phyloP scores from a whole-genome alignment of 1,140 invertebrate genomes.

The Diploscapter pachys region DNA sequence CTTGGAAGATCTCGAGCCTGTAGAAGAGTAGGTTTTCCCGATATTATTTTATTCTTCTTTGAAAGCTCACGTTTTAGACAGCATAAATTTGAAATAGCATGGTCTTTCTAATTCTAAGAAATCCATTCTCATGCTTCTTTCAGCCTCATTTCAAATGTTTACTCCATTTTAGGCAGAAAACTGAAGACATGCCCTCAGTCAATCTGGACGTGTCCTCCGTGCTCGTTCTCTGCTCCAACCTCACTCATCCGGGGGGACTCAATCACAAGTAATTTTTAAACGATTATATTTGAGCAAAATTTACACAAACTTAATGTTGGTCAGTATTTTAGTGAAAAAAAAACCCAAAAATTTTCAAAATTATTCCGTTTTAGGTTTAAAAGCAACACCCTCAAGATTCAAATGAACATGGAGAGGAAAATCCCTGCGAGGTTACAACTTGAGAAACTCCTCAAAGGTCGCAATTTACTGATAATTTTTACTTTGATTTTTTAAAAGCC shows the following conservation, averaged over 20 bases:
- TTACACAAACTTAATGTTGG: background rate
- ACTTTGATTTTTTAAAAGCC: background rate
- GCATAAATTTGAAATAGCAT: too few relatives aligned
- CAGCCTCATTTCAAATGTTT: background rate
- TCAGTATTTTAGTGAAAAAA: background rate
- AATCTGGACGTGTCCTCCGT: constrained; percentile 25
- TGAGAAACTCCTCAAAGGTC: background rate
- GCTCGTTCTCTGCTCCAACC: constrained; percentile 16
- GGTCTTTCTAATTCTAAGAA: too few relatives aligned
- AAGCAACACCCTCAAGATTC: background rate
- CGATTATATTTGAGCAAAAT: background rate
- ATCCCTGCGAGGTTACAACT: background rate
- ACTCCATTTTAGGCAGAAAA: background rate
- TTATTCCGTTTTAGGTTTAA: too few relatives aligned
- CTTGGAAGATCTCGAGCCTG: background rate
- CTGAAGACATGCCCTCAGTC: background rate
- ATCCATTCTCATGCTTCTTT: background rate
- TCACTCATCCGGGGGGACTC: constrained; percentile 23
- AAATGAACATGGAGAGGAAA: background rate
- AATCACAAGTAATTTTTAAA: constrained; percentile 1
- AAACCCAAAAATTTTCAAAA: too few relatives aligned
- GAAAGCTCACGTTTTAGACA: too few relatives aligned
- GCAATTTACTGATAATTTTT: background rate
- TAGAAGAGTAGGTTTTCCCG: background rate
- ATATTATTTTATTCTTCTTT: background rate